Conservation (phyloP, 2,113 vertebrate genomes). For the Tinamus guttatus region DNA sequence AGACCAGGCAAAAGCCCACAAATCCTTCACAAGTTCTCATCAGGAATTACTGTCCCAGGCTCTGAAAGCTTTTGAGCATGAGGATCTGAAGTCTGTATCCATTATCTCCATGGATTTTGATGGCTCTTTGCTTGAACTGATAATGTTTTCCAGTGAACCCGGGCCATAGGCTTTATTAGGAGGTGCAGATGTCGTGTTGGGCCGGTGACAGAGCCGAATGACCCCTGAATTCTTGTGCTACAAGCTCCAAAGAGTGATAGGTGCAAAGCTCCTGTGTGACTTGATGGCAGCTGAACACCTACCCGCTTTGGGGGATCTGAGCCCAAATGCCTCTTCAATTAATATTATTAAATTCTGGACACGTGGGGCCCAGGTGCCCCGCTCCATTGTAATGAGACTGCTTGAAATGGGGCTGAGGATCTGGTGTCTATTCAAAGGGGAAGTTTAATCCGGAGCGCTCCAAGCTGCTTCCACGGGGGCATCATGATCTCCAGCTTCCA, state of each 20-base stretch:
- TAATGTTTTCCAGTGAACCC: neutral
- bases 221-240: neutral
- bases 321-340: neutral
- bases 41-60: neutral
- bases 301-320: neutral
- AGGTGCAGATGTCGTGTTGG: neutral
- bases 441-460: neutral
- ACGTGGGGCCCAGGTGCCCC: neutral
- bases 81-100: neutral
- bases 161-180: neutral
- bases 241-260: neutral
- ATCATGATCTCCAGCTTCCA: neutral
- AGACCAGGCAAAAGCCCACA: neutral
- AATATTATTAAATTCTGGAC: neutral
- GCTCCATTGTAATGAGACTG: neutral
- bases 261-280: neutral
- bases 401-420: neutral
- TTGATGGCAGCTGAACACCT: neutral
- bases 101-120: neutral
- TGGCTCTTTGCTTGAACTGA: neutral
- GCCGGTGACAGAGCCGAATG: neutral
- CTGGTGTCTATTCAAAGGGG: neutral
- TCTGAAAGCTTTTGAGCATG: neutral
- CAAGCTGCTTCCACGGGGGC: neutral
- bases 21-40: neutral